Base-by-base conservation (phyloP, 2,113 vertebrate species). In the Phrynocephalus versicolor region DNA sequence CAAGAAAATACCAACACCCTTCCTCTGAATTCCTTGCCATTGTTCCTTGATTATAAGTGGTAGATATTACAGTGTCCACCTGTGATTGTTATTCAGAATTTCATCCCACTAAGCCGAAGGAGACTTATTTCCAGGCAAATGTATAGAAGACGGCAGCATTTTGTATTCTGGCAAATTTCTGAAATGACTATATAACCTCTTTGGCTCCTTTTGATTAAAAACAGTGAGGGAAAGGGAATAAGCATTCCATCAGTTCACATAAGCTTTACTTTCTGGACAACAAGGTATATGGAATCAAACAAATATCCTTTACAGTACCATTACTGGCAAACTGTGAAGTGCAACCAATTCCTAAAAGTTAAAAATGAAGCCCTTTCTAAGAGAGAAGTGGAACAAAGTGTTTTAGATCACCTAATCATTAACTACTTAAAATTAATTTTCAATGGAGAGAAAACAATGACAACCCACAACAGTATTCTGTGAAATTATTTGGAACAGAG, bases 151-250 rank as follows among this genome's bases (percentile, higher is more conserved):
- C 23, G n/a, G 65, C 33, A 72, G 35, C 51, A 37, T 21, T 82
- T 82, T 55, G 5, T 55, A 67, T 70, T 60, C 64, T 70, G n/a
- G 30, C 19, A 41, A 2, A 0, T 0, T 45, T 55, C 0, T 0
- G 25, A 41, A 16, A 76, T 79, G 33, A 39, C 27, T 23, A 0
- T 19, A 75, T 64, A 82, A 35, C 74, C 75, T 0, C 0, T 74
- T 71, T 64, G 25, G 27, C 79, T 84, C 12, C 80, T 90, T 88
- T 67, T 82, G 76, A 88, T 33, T 69, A 45, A 88, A 90, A 84
- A n/a, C 62, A 33, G 33, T 30, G 86, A 86, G 57, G 37, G 27
- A 70, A 78, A 6, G 18, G 41, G 35, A 89, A 39, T 86, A 81
- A 45, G 10, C 33, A 86, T 30, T 21, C 75, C 55, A 35, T n/a